Evolutionary conservation across 1,140 invertebrate species (phyloP).

Genomic region (Procambarus virginalis): DNA sequence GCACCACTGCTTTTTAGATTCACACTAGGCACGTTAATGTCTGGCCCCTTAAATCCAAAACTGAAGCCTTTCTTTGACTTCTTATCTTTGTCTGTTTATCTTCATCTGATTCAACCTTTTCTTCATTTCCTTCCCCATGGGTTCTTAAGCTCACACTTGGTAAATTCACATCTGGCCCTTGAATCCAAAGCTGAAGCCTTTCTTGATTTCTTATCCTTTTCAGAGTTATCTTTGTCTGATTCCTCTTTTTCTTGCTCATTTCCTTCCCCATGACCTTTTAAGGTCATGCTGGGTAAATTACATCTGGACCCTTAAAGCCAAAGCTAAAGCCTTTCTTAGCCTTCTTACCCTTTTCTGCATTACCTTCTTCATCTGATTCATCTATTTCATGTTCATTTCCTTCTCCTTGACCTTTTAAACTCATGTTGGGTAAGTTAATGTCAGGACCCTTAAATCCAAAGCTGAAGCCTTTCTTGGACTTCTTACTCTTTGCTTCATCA

Average conservation of each 20-base stretch:
- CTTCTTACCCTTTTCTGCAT: background rate
- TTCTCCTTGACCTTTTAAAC: conserved; percentile 11
- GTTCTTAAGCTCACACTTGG: conserved; percentile 27
- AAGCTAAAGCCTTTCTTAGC: conserved; percentile 15
- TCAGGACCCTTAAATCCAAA: conserved; percentile 45
- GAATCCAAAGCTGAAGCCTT: conserved; percentile 41
- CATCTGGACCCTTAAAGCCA: conserved; percentile 35
- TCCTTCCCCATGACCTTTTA: background rate
- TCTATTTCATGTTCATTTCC: background rate
- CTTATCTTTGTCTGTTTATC: background rate
- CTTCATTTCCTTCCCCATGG: background rate
- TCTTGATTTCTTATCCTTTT: conserved; percentile 9
- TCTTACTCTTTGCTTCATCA: background rate
- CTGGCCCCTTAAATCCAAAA: conserved; percentile 40
- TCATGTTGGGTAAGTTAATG: conserved; percentile 11
- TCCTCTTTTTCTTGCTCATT: background rate
- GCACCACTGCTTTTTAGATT: conserved; percentile 12
- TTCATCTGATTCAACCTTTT: background rate
- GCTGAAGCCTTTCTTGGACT: background rate
- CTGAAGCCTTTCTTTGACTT: conserved; percentile 39
- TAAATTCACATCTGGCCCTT: conserved; percentile 33
- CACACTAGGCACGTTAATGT: conserved; percentile 25
- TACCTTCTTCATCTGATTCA: conserved; percentile 1
- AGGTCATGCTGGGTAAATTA: conserved; percentile 15
- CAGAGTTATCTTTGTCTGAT: background rate